Evolutionary conservation across 2,888 invertebrate genomes (phyloP).

Genomic region (Acheta domesticus): DNA sequence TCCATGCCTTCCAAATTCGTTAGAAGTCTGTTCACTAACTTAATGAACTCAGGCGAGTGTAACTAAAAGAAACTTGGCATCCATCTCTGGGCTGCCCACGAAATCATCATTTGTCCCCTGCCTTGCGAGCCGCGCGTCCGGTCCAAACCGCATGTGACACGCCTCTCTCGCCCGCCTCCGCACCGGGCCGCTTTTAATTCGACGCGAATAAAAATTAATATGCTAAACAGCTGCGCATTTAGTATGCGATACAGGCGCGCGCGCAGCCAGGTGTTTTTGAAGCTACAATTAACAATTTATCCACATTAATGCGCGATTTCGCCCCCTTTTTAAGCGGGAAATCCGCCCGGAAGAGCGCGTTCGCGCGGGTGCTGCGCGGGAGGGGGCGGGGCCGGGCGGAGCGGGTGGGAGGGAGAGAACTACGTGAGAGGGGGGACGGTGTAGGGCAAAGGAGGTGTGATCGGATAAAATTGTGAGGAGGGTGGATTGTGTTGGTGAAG

Average conservation of each 20-base stretch:
- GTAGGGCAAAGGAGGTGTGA: no score
- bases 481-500: no score
- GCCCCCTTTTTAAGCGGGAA: not conserved
- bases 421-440: not conserved
- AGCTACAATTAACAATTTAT: slow-evolving; percentile 18
- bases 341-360: not conserved
- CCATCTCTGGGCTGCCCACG: no score
- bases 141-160: no score
- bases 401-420: not conserved
- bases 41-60: no score
- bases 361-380: slow-evolving; percentile 22
- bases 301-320: slow-evolving; percentile 18
- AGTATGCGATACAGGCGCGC: not conserved
- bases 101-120: no score
- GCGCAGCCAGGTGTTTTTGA: not conserved
- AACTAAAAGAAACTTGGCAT: no score
- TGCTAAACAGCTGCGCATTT: slow-evolving; percentile 6
- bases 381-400: slow-evolving; percentile 21
- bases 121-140: no score
- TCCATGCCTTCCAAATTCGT: no score
- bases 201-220: slow-evolving; percentile 18
- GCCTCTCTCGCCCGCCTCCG: not conserved
- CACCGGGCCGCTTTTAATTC: not conserved
- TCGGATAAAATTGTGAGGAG: no score
- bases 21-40: no score